Percentiles rank a stretch among this genome's conserved stretches.
Evolutionary conservation across 1,140 invertebrate species (phyloP).

Genomic region (Apis florea): DNA sequence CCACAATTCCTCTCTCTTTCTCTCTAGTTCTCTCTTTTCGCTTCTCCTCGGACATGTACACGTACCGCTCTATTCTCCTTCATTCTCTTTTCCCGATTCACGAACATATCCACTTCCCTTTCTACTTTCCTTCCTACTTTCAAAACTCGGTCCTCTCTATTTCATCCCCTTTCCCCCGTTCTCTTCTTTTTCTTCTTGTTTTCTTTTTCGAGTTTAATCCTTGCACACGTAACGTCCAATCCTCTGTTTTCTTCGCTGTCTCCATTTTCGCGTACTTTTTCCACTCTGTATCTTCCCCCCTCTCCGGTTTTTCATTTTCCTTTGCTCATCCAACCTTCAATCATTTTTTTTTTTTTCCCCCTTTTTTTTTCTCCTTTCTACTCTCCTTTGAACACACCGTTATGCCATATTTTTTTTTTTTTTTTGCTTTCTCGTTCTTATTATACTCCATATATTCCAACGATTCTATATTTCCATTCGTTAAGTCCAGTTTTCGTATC

Average conservation of each 20-base stretch:
- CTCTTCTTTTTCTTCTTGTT: neutral
- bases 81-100: neutral
- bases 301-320: neutral
- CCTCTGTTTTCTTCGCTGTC: slow-evolving; percentile 8
- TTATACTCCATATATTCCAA: no score
- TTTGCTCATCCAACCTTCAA: neutral
- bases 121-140: slow-evolving; percentile 26
- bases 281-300: neutral
- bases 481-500: no score
- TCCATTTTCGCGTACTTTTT: neutral
- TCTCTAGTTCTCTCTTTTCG: slow-evolving; percentile 30
- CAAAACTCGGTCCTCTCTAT: slow-evolving; percentile 19
- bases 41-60: slow-evolving; percentile 43
- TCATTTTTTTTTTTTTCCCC: neutral
- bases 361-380: neutral
- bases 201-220: slow-evolving; percentile 29
- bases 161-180: neutral
- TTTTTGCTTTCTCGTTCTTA: no score
- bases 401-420: no score
- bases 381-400: neutral
- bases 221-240: slow-evolving; percentile 20
- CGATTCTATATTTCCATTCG: no score
- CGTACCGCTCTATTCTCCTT: slow-evolving; percentile 21
- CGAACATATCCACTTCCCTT: slow-evolving; percentile 8
- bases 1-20: slow-evolving; percentile 1